phyloP scores from a whole-genome alignment of 2,888 invertebrate genomes.

The Cataglyphis cursor region DNA sequence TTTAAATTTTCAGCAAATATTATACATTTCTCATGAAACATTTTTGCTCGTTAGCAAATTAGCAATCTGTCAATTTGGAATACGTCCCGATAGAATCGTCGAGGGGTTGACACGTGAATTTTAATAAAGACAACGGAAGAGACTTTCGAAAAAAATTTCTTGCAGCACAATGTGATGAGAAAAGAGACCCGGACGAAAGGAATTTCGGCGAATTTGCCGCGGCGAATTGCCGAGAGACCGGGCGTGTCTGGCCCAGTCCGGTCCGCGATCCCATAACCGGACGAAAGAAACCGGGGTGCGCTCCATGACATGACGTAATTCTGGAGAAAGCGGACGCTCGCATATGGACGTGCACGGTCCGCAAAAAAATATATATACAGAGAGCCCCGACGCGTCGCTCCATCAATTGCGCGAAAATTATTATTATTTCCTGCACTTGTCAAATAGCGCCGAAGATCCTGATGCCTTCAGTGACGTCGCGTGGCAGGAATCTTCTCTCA shows the following conservation, averaged over 20 bases:
- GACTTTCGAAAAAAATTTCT: background rate
- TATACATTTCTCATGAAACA: too few species aligned
- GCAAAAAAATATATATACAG: slow-evolving; percentile 24
- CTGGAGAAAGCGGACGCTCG: slow-evolving; percentile 71
- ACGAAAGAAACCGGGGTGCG: slow-evolving; percentile 49
- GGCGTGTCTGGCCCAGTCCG: slow-evolving; percentile 46
- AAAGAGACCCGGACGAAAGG: background rate
- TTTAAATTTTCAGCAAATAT: background rate
- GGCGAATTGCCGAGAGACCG: background rate
- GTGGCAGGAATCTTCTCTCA: slow-evolving; percentile 63
- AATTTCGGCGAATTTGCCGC: slow-evolving; percentile 31
- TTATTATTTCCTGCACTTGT: slow-evolving; percentile 33
- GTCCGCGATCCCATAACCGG: slow-evolving; percentile 6
- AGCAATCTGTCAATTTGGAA: background rate
- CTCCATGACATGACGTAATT: slow-evolving; percentile 68
- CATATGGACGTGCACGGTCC: slow-evolving; percentile 42
- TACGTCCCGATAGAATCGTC: background rate
- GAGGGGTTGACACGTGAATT: background rate
- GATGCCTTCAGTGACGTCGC: slow-evolving; percentile 64
- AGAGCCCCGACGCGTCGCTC: slow-evolving; percentile 50
- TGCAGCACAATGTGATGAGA: background rate
- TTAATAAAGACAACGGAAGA: too few species aligned
- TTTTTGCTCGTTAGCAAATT: background rate
- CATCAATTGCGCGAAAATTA: slow-evolving; percentile 50
- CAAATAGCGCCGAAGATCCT: slow-evolving; percentile 67